Evolutionary conservation across 30 jellyfish, hydroid and myxozoan genomes (phyloP), one percentile per base, ranked within the genome.

Genomic region (Hydractinia echinata): DNA sequence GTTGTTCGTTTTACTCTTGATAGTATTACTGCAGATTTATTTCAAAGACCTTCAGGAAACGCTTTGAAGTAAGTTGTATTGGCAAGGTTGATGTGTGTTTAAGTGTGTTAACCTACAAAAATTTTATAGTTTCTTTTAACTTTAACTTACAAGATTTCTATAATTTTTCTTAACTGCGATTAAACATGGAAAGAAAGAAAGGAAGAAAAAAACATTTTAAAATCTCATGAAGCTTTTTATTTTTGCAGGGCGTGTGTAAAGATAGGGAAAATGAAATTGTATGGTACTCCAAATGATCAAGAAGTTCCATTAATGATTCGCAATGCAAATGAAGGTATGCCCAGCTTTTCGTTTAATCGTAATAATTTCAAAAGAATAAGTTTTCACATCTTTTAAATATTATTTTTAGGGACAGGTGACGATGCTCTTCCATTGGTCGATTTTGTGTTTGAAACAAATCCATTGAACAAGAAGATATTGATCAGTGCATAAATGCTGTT

Each of bases 41-140:
- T 74, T 39, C 98, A 92, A 81, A 72, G 98, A 83, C 98, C 98
- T 5, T 87, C 98, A 4, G 96, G 96, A 4, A 81, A 92, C 52
- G 95, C 96, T 3, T 55, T 92, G 20, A 84, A 68, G 98, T 92
- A 71, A 18, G 67, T 51, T 51, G 4, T 51, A 19, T 64, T 44
- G n/a, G 18, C 19, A 58, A 58, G 69, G 18, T 58, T 58, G 18
- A 3, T 58, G 69, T 13, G 1, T 58, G 69, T 58, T 58, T 58
- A 58, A 58, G 44, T 2, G 44, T 30, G 44, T 30, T 30, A 16
- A 30, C 79, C 52, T 30, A 68, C 13, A 68, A 0, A 68, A 30
- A 30, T 30, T 30, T 30, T 30, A 30, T 30, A 13, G 44, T 30
- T 30, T 30, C 44, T 16, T n/a, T n/a, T n/a, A n/a, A n/a, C n/a